These are phyloP conservation scores for Acropternis orthonyx DNA, from an alignment of 2,797 vertebrate genomes.

Conservation along the genomic window DNA sequence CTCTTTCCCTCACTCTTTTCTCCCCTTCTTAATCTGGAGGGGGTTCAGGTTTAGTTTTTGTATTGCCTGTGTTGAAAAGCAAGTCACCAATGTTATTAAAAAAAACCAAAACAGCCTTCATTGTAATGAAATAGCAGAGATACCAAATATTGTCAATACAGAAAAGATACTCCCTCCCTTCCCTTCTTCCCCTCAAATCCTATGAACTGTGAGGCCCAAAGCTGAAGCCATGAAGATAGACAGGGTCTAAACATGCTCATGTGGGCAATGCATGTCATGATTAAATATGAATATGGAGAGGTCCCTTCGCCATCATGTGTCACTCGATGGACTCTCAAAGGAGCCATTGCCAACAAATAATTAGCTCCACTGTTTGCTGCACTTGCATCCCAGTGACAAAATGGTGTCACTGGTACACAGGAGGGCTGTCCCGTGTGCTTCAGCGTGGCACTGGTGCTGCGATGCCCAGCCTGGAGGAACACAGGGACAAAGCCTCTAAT, in stretches of 20 bases:
- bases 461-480: background rate
- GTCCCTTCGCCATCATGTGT: background rate
- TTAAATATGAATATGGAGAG: conserved; percentile 42
- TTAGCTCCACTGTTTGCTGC: background rate
- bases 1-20: background rate
- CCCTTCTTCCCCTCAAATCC: background rate
- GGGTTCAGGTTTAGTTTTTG: background rate
- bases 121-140: background rate
- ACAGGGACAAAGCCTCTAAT: background rate
- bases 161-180: background rate
- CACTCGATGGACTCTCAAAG: conserved; percentile 2
- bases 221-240: background rate
- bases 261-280: background rate
- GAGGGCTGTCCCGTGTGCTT: background rate
- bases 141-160: background rate
- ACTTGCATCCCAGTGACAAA: conserved; percentile 46
- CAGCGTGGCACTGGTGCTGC: background rate
- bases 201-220: background rate
- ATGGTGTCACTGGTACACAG: conserved; percentile 42
- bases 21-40: background rate
- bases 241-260: background rate
- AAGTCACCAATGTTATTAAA: background rate
- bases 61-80: background rate
- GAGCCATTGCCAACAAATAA: conserved; percentile 11
- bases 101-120: background rate